Conservation (phyloP, 1,140 invertebrate species). For the Drosophila kanapiae region DNA sequence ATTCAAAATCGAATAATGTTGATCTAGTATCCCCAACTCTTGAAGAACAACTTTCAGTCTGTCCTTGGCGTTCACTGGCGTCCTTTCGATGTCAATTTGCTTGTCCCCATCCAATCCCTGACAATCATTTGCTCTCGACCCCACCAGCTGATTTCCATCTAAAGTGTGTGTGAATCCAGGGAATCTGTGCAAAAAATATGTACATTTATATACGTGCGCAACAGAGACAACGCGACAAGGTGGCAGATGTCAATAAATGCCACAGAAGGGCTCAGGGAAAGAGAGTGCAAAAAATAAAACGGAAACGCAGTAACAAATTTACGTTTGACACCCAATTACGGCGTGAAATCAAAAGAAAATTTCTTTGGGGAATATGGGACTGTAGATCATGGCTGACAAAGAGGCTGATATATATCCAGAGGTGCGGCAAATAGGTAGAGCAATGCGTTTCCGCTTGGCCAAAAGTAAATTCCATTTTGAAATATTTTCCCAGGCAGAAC, state of each 20-base stretch:
- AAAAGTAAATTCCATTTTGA: too few species aligned
- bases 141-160: conserved; percentile 68
- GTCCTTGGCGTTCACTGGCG: conserved; percentile 38
- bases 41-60: conserved; percentile 8
- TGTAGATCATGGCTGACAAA: conserved; percentile 7
- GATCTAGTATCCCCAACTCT: conserved; percentile 57
- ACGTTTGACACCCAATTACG: conserved; percentile 80
- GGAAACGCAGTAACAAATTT: conserved; percentile 73
- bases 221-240: conserved; percentile 50
- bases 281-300: conserved; percentile 38
- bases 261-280: conserved; percentile 40
- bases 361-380: conserved; percentile 64
- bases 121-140: conserved; percentile 64
- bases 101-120: conserved; percentile 62
- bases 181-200: conserved; percentile 43
- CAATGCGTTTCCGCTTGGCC: not conserved
- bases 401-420: conserved; percentile 1
- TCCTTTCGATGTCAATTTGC: conserved; percentile 71
- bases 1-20: conserved; percentile 74
- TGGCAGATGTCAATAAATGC: conserved; percentile 80
- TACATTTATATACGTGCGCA: conserved; percentile 37
- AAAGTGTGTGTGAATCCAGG: conserved; percentile 53
- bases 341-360: conserved; percentile 80
- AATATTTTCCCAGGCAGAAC: too few species aligned
- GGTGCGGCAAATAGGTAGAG: conserved; percentile 5